phyloP scores from a whole-genome alignment of 2,113 vertebrate species.

The Abramis brama region DNA sequence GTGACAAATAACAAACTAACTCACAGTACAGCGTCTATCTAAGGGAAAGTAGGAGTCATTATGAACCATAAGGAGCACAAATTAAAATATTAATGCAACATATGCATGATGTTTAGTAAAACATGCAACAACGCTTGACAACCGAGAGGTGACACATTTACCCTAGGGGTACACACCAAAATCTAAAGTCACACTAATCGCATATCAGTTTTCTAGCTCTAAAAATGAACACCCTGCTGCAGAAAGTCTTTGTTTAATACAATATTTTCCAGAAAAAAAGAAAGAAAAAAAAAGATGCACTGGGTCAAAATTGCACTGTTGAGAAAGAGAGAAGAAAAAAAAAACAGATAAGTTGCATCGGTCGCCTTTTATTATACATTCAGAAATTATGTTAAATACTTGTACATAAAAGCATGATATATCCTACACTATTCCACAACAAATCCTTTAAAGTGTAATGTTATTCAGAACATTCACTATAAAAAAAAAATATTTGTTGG shows the following conservation, averaged over 20 bases:
- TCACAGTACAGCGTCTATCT: background rate
- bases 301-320: background rate
- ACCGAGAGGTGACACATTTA: background rate
- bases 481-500: too few species aligned
- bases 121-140: background rate
- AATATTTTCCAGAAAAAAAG: background rate
- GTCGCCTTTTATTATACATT: background rate
- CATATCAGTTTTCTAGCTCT: background rate
- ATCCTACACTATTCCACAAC: background rate
- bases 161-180: background rate
- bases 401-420: background rate
- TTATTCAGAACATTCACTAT: background rate
- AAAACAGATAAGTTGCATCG: background rate
- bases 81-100: slow-evolving; percentile 1
- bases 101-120: background rate
- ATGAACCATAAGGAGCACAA: background rate
- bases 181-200: background rate
- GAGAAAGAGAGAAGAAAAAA: background rate
- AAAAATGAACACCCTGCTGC: background rate
- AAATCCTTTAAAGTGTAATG: background rate
- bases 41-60: background rate
- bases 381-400: background rate
- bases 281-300: background rate
- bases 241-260: background rate
- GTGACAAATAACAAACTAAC: slow-evolving; percentile 38